Base-by-base conservation (phyloP, 2,888 invertebrate genomes). In the Beris chalybata region DNA sequence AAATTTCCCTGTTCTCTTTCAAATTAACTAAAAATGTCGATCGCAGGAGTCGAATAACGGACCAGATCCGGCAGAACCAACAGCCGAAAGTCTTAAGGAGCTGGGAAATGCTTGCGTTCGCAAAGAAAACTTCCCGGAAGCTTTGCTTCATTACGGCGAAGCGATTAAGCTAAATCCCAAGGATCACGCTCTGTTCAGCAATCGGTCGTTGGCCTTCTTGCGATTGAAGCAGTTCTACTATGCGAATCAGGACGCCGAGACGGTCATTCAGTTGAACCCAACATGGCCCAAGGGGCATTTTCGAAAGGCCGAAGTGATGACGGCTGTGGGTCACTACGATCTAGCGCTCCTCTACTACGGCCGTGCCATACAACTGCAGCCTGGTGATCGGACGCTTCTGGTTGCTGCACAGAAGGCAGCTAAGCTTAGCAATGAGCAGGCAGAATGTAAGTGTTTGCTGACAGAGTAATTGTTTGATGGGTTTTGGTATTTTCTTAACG, bases 251-350 rank as follows among this genome's bases (percentile, higher is more conserved):
- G 93, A 93, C 84, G 92, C 93, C 3, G 85, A 88, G 74, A 87
- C 89, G 78, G 87, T 89, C 4, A 90, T 92, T 64, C 83, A 84
- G 75, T 76, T 92, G 64, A 87, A 89, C 76, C 91, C 91, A 15
- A 84, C 86, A 55, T 92, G 92, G 91, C 87, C 90, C 6, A 92
- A 92, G 85, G 90, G 89, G 12, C 89, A 89, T 77, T 89, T 88
- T 76, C 84, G 90, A 32, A 85, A 87, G 74, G 90, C 86, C 52
- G 89, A 90, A 79, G 87, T 90, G 1, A 87, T 90, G 78, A 85
- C 85, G 72, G 87, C 87, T 1, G 87, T 89, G 71, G 86, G 84
- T 68, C 83, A 87, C 69, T 88, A 85, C 76, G 84, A 83, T 73
- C 88, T 88, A 75, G 89, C 91, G 9, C 82, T 88, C 69, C 82